Evolutionary conservation across 2,888 invertebrate genomes (phyloP), one percentile per base, ranked within the genome.

Genomic region (Itoplectis maculator): DNA sequence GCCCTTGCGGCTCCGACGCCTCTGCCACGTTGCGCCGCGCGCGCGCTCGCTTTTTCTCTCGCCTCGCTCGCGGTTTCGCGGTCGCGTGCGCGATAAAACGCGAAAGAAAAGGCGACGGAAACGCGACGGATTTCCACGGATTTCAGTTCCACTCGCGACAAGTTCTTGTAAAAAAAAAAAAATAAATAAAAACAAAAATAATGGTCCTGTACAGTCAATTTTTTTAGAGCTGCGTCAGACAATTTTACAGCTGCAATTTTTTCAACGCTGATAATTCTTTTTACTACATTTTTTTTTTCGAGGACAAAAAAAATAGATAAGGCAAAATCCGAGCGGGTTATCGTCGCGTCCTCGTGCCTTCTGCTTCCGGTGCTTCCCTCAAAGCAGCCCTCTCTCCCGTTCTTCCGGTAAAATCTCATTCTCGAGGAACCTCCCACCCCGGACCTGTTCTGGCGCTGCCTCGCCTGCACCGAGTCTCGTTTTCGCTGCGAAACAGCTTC

Each of bases 401-500:
- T 29, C 81, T 76, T 70, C 65, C 72, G 66, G 56, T 9, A 29
- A 80, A 81, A 81, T 81, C 66, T 81, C 76, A 81, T 81, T 76
- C 65, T 65, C 70, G 40, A 47, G 59, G n/a, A 66, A 56, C 68
- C 40, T 66, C 42, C 49, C 59, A 2, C 29, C 29, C 3, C 29
- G 63, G 51, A 13, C 11, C 54, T 63, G 59, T 11, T 66, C 59
- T 61, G 66, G 29, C 13, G 37, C 42, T 49, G 54, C 59, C 40
- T 23, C 23, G 29, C n/a, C n/a, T 49, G 23, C n/a, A 13, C 45
- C n/a, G n/a, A n/a, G 5, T 29, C 20, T 35, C 13, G 76, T 66
- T 70, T 66, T 66, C 15, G n/a, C 23, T 40, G 20, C 18, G 13
- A 45, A 15, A 49, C 54, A 15, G 37, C 18, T 20, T 56, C 20